A percentile compares a stretch with the other conserved stretches of the same genome.
These are phyloP conservation scores for Lasiurus borealis DNA, from an alignment of 2,113 vertebrate genomes.

Conservation along the genomic window DNA sequence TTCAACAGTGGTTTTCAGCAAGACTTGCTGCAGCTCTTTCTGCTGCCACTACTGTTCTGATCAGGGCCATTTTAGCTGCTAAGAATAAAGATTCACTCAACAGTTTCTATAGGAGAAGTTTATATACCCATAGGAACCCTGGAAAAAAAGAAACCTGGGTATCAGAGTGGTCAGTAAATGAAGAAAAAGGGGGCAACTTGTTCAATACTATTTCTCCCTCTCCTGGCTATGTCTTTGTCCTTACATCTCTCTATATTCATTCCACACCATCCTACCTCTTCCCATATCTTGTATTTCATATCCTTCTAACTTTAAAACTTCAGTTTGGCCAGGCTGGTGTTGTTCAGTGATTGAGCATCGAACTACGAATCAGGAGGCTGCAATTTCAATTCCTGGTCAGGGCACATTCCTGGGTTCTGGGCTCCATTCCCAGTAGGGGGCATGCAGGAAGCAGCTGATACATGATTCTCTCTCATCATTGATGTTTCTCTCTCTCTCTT, in stretches of 20 bases:
- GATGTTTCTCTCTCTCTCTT: too few relatives aligned
- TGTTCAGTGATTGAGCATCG: too few relatives aligned
- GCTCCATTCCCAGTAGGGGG: too few relatives aligned
- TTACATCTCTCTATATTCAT: neutral
- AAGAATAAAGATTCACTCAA: conserved; percentile 8
- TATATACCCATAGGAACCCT: neutral
- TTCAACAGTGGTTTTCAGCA: neutral
- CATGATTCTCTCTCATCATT: too few relatives aligned
- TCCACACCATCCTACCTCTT: neutral
- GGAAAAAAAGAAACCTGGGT: neutral
- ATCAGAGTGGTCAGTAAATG: neutral
- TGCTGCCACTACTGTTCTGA: neutral
- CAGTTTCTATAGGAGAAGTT: neutral
- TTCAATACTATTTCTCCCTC: neutral
- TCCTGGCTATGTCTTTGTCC: neutral
- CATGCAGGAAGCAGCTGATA: too few relatives aligned
- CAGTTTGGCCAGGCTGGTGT: neutral
- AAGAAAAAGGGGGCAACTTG: neutral
- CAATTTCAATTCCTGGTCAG: too few relatives aligned
- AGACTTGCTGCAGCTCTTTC: neutral
- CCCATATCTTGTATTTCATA: neutral
- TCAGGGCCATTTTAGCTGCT: neutral
- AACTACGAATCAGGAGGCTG: too few relatives aligned
- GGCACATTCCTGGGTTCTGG: too few relatives aligned
- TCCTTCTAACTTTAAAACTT: conserved; percentile 7